Conservation (phyloP, 1,140 invertebrate species). For the Grapholita molesta region DNA sequence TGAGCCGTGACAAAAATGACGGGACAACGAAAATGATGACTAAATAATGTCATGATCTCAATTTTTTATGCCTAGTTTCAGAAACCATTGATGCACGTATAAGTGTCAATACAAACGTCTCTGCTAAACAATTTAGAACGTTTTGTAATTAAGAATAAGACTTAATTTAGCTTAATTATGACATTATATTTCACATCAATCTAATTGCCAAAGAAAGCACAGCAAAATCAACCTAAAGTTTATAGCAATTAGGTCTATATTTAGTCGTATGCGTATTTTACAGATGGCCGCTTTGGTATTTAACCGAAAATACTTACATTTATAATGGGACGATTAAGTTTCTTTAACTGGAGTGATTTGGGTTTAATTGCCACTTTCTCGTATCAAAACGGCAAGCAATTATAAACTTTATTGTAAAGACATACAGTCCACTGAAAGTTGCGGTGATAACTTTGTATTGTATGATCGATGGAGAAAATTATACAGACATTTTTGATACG, state of each 20-base stretch:
- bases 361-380: not conserved
- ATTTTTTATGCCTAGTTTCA: not conserved
- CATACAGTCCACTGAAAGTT: too few relatives aligned
- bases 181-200: not conserved
- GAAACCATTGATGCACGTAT: not conserved
- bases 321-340: not conserved
- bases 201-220: not conserved
- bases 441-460: too few relatives aligned
- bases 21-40: too few relatives aligned
- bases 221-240: not conserved
- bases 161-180: not conserved
- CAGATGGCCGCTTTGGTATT: not conserved
- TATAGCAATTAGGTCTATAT: not conserved
- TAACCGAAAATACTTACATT: slow-evolving; percentile 2
- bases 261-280: not conserved
- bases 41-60: not conserved
- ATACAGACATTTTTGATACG: not conserved
- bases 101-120: not conserved
- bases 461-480: not conserved
- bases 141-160: not conserved
- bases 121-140: not conserved
- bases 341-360: not conserved
- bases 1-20: too few relatives aligned
- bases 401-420: too few relatives aligned
- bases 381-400: too few relatives aligned